Base-by-base conservation (phyloP, 2,113 vertebrate species). In the Turnix velox region DNA sequence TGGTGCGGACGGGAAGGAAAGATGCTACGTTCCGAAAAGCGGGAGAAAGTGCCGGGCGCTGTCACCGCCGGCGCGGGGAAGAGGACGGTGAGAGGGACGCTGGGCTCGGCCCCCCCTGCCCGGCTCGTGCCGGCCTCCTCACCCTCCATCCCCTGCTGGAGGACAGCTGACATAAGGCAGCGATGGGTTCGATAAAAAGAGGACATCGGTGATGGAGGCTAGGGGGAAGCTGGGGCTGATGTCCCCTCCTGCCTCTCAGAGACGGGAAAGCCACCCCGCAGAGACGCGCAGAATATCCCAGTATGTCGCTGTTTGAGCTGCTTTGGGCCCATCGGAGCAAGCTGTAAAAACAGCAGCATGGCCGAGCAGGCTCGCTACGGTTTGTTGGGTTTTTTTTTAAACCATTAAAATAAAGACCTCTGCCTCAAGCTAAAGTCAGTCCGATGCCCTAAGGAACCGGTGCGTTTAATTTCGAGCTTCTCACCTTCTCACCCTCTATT, bases 1-100 rank as follows among this genome's bases (percentile, higher is more conserved):
- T 97, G 97, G 97, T 82, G 94, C 74, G 51, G 96, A 95, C 96
- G 95, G 88, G 84, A 95, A 93, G 97, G 97, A 96, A 96, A 97
- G 76, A 96, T 66, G 97, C 96, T 97, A 91, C 97, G 97, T 94
- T 80, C 88, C 84, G 62, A 24, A 61, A 72, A 93, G 79, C 69
- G 75, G 85, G 96, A 96, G 96, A 96, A 96, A 92, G 31, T 55
- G 54, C 31, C 54, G n/a, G n/a, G 54, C 20, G 54, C 31, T 33
- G 20, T 8, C 31, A 31, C 18, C n/a, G 54, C 52, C 30, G 52
- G 54, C 20, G 31, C 30, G 31, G 52, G 54, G 30, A 55, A 31
- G 54, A n/a, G 54, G 18, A n/a, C 54, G 54, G 54, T 20, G n/a
- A 33, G n/a, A 20, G 54, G 18, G 33, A n/a, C 54, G 17, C 31